phyloP scores from a whole-genome alignment of 35 echinoderm and acorn worm genomes.

The Patiria miniata region DNA sequence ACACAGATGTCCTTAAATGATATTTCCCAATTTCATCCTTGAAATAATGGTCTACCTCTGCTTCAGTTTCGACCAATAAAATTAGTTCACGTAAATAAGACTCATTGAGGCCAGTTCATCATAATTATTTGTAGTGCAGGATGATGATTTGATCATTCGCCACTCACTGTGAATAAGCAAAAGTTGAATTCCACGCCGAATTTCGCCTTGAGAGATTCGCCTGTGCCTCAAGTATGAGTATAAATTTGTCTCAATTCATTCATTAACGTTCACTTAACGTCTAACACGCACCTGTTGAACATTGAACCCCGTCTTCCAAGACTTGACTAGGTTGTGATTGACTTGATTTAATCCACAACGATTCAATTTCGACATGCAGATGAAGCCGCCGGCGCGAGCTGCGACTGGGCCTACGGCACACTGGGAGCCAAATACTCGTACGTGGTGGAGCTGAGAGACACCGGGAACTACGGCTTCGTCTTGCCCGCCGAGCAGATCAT shows the following conservation, averaged over 20 bases:
- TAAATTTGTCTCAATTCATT: too few relatives aligned
- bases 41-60: not conserved
- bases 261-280: too few relatives aligned
- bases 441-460: conserved; percentile 78
- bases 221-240: too few relatives aligned
- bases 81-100: too few relatives aligned
- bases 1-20: not conserved
- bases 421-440: conserved; percentile 71
- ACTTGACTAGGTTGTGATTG: not conserved
- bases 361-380: conserved; percentile 57
- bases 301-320: not conserved
- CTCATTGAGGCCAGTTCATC: too few relatives aligned
- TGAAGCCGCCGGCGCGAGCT: conserved; percentile 69
- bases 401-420: conserved; percentile 72
- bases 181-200: too few relatives aligned
- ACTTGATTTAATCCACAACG: not conserved
- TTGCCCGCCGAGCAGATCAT: conserved; percentile 80
- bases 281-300: not conserved
- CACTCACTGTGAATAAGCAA: too few relatives aligned
- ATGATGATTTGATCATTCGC: too few relatives aligned
- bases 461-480: conserved; percentile 68
- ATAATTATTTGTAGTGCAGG: too few relatives aligned
- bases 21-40: not conserved
- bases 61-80: not conserved
- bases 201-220: too few relatives aligned